phyloP scores from a whole-genome alignment of 2,888 invertebrate genomes.

The Crocallis elinguaria region DNA sequence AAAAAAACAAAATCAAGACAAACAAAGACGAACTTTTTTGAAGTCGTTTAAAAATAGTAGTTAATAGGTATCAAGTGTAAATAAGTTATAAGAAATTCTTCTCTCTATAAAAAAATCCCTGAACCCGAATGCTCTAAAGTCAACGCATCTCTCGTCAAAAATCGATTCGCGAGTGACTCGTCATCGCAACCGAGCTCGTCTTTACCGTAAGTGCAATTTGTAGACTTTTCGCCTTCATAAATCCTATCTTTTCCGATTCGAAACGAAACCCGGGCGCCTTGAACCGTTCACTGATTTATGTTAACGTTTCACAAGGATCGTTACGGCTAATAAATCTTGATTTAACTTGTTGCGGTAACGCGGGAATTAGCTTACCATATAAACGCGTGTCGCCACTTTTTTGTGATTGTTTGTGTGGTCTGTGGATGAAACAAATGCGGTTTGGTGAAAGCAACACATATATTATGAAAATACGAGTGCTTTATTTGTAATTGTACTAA shows the following conservation, averaged over 20 bases:
- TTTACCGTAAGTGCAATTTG: conserved; percentile 29
- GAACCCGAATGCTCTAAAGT: no score
- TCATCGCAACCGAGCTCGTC: neutral
- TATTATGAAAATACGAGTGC: no score
- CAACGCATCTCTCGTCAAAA: neutral
- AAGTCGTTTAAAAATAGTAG: no score
- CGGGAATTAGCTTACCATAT: conserved; percentile 57
- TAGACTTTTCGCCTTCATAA: conserved; percentile 40
- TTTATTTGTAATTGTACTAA: no score
- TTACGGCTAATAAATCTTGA: conserved; percentile 72
- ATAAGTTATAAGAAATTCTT: no score
- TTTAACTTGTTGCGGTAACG: conserved; percentile 71
- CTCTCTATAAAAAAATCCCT: no score
- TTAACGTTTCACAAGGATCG: conserved; percentile 68
- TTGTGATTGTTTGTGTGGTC: conserved; percentile 20
- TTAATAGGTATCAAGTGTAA: no score
- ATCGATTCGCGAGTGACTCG: conserved; percentile 6
- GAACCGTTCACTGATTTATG: conserved; percentile 70
- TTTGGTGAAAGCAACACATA: no score
- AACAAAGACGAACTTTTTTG: no score
- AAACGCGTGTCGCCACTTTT: conserved; percentile 46
- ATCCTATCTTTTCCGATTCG: conserved; percentile 52
- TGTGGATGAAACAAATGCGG: neutral
- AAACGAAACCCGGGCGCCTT: conserved; percentile 40
- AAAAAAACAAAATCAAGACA: no score